Base-by-base conservation (phyloP, 37 sponge, comb jelly and placozoan genomes). In the Halisarca cf. caerulea region DNA sequence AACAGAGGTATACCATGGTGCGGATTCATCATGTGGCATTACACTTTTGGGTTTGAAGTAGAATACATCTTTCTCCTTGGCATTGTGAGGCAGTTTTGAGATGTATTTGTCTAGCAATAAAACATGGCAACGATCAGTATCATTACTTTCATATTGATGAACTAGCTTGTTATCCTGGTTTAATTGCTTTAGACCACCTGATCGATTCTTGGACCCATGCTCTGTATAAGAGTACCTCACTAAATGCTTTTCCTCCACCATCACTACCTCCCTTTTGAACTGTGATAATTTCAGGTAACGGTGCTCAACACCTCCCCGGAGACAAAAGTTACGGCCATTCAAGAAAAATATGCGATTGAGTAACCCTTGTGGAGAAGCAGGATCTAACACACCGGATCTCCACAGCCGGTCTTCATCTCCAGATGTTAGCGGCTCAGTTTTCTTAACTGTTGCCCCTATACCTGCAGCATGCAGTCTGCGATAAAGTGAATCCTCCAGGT, bases 141-240 rank as follows among this genome's bases (percentile, higher is more conserved):
- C 61, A 27, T n/a, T 41, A 34, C 62, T 81, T 81, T 81, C 40
- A 24, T 81, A 81, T 41, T 81, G 82, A 40, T 81, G 62, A 21
- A 81, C 82, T 57, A 60, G 24, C 32, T 81, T 60, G 66, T 81
- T 81, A 37, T 32, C 42, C 38, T 34, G 61, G 14, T 39, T 59
- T 36, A 81, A 62, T 59, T 81, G 82, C 40, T 61, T 58, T 17
- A 81, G 27, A 30, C 82, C 82, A 0, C 82, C 82, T 35, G 42
- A 27, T 25, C 58, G 80, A 53, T 79, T 54, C 5, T 79, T 79
- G n/a, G 80, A 79, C 38, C 82, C 24, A 79, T 79, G 80, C 58
- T 79, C 58, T 47, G 80, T 79, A 58, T 79, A 53, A 0, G 80
- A 45, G 58, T 79, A 79, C n/a, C 80, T 23, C 57, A 47, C 80